Conservation (phyloP, 1,140 invertebrate species). For the Tetramorium simillimum region DNA sequence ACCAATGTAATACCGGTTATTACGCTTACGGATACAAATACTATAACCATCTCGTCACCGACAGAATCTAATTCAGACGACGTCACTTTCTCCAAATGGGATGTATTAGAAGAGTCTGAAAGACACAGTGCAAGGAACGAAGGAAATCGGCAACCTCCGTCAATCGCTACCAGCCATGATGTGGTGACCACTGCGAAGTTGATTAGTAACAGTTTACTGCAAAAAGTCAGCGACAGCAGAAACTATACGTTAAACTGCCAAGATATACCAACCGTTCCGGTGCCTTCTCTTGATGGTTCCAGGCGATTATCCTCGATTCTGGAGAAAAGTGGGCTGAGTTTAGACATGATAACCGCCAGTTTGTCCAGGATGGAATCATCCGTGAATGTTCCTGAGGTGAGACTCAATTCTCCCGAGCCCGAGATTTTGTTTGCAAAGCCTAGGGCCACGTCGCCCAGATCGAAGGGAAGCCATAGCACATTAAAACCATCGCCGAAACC, state of each 20-base stretch:
- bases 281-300: constrained; percentile 73
- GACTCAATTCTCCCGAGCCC: constrained; percentile 70
- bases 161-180: constrained; percentile 50
- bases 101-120: constrained; percentile 72
- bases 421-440: constrained; percentile 61
- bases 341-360: neutral
- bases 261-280: constrained; percentile 74
- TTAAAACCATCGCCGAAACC: constrained; percentile 48
- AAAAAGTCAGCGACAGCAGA: constrained; percentile 61
- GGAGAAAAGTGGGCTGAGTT: constrained; percentile 65
- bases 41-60: neutral
- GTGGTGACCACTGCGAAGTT: constrained; percentile 48
- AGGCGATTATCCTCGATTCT: constrained; percentile 69
- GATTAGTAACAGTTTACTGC: constrained; percentile 60
- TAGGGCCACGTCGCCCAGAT: constrained; percentile 43
- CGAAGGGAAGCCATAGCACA: constrained; percentile 48
- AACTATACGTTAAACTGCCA: constrained; percentile 45
- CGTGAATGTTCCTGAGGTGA: constrained; percentile 59
- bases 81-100: constrained; percentile 65
- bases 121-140: constrained; percentile 39
- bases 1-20: constrained; percentile 70
- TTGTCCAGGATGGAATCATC: constrained; percentile 61
- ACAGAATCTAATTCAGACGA: constrained; percentile 32
- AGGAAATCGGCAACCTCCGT: neutral
- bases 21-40: constrained; percentile 70